Base-by-base conservation (phyloP, 2,113 vertebrate species). In the Rhagologus leucostigma region DNA sequence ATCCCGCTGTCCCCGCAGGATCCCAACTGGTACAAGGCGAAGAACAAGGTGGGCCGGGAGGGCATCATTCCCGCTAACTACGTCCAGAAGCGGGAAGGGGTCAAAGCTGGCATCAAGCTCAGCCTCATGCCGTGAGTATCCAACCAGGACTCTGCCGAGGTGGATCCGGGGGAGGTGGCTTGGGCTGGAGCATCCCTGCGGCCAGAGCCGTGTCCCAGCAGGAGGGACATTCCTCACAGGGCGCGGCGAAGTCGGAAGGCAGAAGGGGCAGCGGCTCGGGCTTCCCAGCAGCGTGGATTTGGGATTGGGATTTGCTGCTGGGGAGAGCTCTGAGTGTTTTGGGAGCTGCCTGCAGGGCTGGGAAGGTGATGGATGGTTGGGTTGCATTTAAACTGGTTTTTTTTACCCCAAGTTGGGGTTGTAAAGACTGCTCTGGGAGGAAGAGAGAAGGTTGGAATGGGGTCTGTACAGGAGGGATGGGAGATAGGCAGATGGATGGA, bases 1-100 rank as follows among this genome's bases (percentile, higher is more conserved):
- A 1, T 1, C 32, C 23, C 18, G 35, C 46, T 69, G 64, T 65
- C 62, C 69, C 56, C 32, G 0, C 91, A 99, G 99, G 99, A 99
- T 89, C 99, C 99, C 93, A 99, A 99, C 90, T 99, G 99, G 99
- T 99, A 99, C 98, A 99, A 99, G 98, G 99, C 99, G 19, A 99
- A 99, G 97, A 99, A 99, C 96, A 97, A 98, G 73, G 97, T 98
- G 52, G 99, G 99, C 78, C 98, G 96, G 14, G 99, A 99, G 91
- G 99, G 99, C 53, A 99, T 99, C 83, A 99, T 99, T 82, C 99
- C 99, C 0, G 99, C 99, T 50, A 99, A 99, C 98, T 99, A 99
- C 5, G 99, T 99, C 30, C 99, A 99, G 98, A 99, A 99, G 90
- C 97, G 99, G 73, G 99, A 99, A 96, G 99, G 99, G 13, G 99